phyloP scores from a whole-genome alignment of 2,797 vertebrate species.

The Fringilla coelebs region DNA sequence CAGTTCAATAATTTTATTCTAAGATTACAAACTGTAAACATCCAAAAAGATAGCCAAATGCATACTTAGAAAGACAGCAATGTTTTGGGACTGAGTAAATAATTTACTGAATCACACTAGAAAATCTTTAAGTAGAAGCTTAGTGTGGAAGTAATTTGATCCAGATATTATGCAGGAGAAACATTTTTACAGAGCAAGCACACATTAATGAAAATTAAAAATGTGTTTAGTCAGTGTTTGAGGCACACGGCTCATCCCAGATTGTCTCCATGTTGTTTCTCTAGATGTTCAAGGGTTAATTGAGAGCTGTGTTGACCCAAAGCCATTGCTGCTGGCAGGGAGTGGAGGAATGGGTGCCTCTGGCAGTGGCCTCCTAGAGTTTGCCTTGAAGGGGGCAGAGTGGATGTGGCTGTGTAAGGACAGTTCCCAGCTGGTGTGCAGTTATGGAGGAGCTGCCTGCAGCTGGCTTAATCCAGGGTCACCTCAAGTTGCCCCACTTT shows the following conservation, averaged over 20 bases:
- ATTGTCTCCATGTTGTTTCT: not conserved
- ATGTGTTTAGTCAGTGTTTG: not conserved
- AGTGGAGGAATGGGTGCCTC: not conserved
- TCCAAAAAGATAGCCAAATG: not conserved
- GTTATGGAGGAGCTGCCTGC: not conserved
- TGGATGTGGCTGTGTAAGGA: fast-evolving
- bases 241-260: not conserved
- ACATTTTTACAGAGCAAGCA: not conserved
- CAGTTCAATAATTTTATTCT: not conserved
- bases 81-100: not conserved
- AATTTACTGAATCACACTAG: not conserved
- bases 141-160: not conserved
- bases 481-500: not conserved
- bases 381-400: not conserved
- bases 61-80: not conserved
- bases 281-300: not conserved
- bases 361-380: not conserved
- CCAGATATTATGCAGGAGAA: not conserved
- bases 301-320: not conserved
- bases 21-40: not conserved
- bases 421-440: not conserved
- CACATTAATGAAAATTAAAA: not conserved
- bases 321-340: not conserved
- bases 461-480: not conserved
- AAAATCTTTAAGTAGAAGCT: not conserved